These are phyloP conservation scores for Bettongia penicillata DNA, from an alignment of 2,113 vertebrate species.

Conservation along the genomic window DNA sequence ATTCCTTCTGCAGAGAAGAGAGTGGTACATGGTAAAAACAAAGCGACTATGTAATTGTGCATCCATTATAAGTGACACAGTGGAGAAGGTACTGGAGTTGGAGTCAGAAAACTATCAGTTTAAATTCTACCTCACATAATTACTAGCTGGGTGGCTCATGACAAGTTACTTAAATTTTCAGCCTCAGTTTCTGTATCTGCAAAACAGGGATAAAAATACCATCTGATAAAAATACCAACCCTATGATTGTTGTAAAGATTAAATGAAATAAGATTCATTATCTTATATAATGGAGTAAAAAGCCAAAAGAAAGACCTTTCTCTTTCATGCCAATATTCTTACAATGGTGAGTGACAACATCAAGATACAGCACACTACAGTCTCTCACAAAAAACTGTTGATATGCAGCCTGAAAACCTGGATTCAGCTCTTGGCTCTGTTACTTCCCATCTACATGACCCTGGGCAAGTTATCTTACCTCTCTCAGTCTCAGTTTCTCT, in stretches of 20 bases:
- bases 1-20: background rate
- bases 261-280: too few species aligned
- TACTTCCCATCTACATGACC: rapidly evolving
- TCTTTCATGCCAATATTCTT: background rate
- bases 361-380: background rate
- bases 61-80: background rate
- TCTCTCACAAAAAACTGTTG: background rate
- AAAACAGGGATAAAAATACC: background rate
- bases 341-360: background rate
- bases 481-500: background rate
- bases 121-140: background rate
- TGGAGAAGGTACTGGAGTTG: background rate
- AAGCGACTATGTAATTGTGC: background rate
- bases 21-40: background rate
- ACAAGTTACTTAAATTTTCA: background rate
- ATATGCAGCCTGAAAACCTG: background rate
- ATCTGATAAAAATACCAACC: background rate
- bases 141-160: background rate
- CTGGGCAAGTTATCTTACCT: too few species aligned
- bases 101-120: background rate
- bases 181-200: background rate
- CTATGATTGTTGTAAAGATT: too few species aligned
- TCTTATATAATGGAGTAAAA: background rate
- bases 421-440: background rate
- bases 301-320: background rate